Evolutionary conservation across 2,888 invertebrate species (phyloP), one percentile per base, ranked within the genome.

Genomic region (Synanthedon vespiformis): DNA sequence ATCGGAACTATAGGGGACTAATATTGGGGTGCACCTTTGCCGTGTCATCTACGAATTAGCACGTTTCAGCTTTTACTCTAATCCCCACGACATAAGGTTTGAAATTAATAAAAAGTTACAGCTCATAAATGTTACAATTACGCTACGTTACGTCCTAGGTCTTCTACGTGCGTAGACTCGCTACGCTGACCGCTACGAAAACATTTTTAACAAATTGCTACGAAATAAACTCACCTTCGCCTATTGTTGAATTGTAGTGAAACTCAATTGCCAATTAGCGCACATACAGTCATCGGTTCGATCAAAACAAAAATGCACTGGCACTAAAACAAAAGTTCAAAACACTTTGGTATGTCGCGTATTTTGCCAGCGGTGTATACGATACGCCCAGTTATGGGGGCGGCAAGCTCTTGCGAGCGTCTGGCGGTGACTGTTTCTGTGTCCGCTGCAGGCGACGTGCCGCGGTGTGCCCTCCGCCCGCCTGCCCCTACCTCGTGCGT

Each of bases 401-500:
- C 86, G 86, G 85, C 65, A 70, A 74, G 79, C 81, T 83, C 82
- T 73, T 63, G 65, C 75, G 84, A 82, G 82, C 83, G 86, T 76
- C 78, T 77, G 74, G 69, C 79, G 69, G 68, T 72, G 84, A 87
- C 86, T 87, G 86, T 63, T 65, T 62, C 34, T 69, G 61, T 52
- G 53, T 53, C 67, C 73, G 71, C 69, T 71, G 67, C 71, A 67
- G 62, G 64, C 59, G 61, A 56, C 63, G 61, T 59, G 66, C 64
- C 61, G 68, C 67, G 63, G 65, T 68, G 70, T 72, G 62, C 68
- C 70, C 71, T 67, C 69, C 62, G 18, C 50, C 63, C 67, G 60
- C 68, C 70, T 63, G 77, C 78, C 77, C 80, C 72, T 81, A 55
- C 78, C 74, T 77, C 80, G 77, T 74, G 81, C 82, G 81, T 87